phyloP scores from a whole-genome alignment of 1,140 invertebrate species.

The Hermatobates lingyangjiaoensis region DNA sequence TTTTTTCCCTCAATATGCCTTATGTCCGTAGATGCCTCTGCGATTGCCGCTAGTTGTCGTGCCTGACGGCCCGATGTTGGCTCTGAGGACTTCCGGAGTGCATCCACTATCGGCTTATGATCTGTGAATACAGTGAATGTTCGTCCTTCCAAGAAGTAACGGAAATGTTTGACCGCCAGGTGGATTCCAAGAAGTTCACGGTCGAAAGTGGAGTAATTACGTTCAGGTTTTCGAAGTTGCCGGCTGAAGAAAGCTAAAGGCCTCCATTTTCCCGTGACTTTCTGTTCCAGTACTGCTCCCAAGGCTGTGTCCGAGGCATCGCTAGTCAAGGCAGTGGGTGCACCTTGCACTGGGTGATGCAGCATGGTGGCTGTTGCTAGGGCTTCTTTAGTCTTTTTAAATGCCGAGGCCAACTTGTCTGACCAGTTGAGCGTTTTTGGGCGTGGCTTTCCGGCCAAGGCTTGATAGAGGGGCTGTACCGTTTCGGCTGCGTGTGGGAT shows the following conservation, averaged over 20 bases:
- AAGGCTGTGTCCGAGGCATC: not conserved
- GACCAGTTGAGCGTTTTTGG: constrained; percentile 11
- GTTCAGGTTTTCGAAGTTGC: too few species aligned
- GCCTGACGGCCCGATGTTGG: not conserved
- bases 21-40: not conserved
- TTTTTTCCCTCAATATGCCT: not conserved
- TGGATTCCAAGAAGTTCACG: constrained; percentile 24
- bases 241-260: constrained; percentile 1
- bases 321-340: not conserved
- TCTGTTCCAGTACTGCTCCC: not conserved
- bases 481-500: constrained; percentile 11
- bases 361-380: not conserved
- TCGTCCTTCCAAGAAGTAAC: constrained; percentile 19
- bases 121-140: constrained; percentile 21
- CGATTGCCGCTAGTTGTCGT: not conserved
- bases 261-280: not conserved
- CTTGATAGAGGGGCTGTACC: constrained; percentile 10
- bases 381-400: constrained; percentile 10
- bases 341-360: not conserved
- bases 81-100: constrained; percentile 13
- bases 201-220: constrained; percentile 20
- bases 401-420: constrained; percentile 10
- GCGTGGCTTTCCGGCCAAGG: constrained; percentile 7
- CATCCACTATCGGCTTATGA: constrained; percentile 22
- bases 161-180: constrained; percentile 20